Base-by-base conservation (phyloP, 1,140 invertebrate genomes). In the Atta texana region DNA sequence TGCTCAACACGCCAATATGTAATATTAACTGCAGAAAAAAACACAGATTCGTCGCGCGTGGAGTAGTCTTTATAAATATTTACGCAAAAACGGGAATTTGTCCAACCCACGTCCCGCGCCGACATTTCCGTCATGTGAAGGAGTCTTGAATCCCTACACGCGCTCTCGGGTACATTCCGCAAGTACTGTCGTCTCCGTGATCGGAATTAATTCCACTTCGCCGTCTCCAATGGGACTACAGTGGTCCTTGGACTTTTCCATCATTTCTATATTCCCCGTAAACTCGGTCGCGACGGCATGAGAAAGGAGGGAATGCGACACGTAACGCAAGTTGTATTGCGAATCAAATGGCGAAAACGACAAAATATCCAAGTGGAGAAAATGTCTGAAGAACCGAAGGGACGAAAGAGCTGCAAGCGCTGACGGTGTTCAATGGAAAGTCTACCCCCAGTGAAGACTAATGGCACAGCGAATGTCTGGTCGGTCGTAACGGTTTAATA, bases 191-290 rank as follows among this genome's bases (percentile, higher is more conserved):
- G 57, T 39, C 59, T 82, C n/a, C 86, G 78, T 84, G 86, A 87
- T 81, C 68, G 68, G 78, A 87, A 87, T 87, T 82, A 82, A 87
- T 87, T 71, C 66, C 77, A 59, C 53, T 49, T 12, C 18, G 53
- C 10, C 21, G 34, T 71, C 5, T 21, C 21, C 64, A 28, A 69
- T 39, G 31, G 75, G 39, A 64, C 61, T n/a, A 71, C 24, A 28
- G 51, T 5, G 34, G 24, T 64, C 66, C 77, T 72, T 59, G 77
- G 55, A 82, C 77, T 64, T 82, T 78, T 64, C 59, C 57, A 51
- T 49, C 53, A 84, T 44, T 87, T 87, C 85, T 53, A 72, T 69
- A 53, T 53, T 87, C 24, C 63, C 21, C 61, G 49, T 44, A 53
- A 86, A 86, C 53, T 80, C 31, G 59, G 24, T 18, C 78, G 34